phyloP scores from a whole-genome alignment of 2,113 vertebrate species.

The Cheilinus undulatus region DNA sequence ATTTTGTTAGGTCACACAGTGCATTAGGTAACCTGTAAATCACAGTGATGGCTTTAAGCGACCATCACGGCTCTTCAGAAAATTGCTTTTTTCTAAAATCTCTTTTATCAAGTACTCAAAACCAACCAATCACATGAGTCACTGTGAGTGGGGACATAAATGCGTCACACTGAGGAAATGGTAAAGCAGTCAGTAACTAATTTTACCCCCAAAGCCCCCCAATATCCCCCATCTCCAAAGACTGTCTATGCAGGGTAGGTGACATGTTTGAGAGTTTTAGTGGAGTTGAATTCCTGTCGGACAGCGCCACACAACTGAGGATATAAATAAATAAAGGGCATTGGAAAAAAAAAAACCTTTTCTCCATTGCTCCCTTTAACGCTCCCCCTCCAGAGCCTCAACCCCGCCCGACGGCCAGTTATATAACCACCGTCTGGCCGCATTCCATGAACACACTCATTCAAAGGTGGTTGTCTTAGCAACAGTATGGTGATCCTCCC shows the following conservation, averaged over 20 bases:
- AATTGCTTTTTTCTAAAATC: slow-evolving; percentile 51
- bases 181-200: slow-evolving; percentile 21
- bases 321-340: slow-evolving; percentile 77
- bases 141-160: slow-evolving; percentile 20
- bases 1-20: slow-evolving; percentile 62
- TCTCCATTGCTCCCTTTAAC: slow-evolving; percentile 64
- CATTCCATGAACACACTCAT: slow-evolving; percentile 82
- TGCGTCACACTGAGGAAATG: slow-evolving; percentile 47
- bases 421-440: slow-evolving; percentile 83
- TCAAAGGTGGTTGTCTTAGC: slow-evolving; percentile 81
- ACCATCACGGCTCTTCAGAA: slow-evolving; percentile 53
- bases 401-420: slow-evolving; percentile 73
- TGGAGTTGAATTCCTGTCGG: slow-evolving; percentile 33
- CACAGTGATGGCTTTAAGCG: slow-evolving; percentile 40
- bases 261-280: slow-evolving; percentile 27
- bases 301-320: slow-evolving; percentile 31
- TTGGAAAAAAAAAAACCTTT: slow-evolving; percentile 63
- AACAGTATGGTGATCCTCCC: slow-evolving; percentile 66
- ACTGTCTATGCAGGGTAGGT: slow-evolving; percentile 11
- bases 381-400: slow-evolving; percentile 56
- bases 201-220: slow-evolving; percentile 10
- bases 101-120: slow-evolving; percentile 53
- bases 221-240: not conserved
- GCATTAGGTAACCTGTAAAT: slow-evolving; percentile 75
- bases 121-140: slow-evolving; percentile 43